phyloP scores from a whole-genome alignment of 2,797 vertebrate species.

The Esox lucius region DNA sequence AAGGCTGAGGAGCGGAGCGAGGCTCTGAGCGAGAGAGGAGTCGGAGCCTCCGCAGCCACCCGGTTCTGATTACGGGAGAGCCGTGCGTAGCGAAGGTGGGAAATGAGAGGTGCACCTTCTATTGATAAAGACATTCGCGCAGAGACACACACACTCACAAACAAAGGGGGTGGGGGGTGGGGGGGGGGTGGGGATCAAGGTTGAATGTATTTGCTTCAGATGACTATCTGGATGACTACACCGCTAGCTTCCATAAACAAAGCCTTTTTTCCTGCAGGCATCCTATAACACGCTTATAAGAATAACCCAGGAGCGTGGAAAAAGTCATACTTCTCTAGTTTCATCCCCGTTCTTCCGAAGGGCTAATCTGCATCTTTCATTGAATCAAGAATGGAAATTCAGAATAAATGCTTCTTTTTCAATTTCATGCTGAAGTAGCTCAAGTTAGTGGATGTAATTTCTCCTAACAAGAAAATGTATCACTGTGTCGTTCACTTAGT shows the following conservation, averaged over 20 bases:
- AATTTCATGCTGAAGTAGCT: slow-evolving; percentile 99
- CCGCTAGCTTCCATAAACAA: slow-evolving; percentile 72
- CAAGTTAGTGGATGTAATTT: slow-evolving; percentile 98
- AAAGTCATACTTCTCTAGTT: slow-evolving; percentile 70
- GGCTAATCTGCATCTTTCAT: slow-evolving; percentile 92
- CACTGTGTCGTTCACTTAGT: slow-evolving; percentile 94
- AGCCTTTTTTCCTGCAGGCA: slow-evolving; percentile 48
- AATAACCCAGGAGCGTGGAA: slow-evolving; percentile 73
- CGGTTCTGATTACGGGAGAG: slow-evolving; percentile 81
- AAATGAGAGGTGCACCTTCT: slow-evolving; percentile 75
- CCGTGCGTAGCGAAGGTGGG: slow-evolving; percentile 77
- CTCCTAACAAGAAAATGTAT: slow-evolving; percentile 99
- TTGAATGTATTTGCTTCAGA: slow-evolving; percentile 48
- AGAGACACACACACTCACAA: slow-evolving; percentile 19
- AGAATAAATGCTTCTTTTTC: slow-evolving; percentile 98
- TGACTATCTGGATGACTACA: slow-evolving; percentile 65
- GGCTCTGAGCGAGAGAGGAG: not conserved
- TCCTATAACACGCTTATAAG: slow-evolving; percentile 75
- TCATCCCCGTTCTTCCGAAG: slow-evolving; percentile 61
- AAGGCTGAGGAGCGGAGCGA: not conserved
- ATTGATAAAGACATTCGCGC: slow-evolving; percentile 75
- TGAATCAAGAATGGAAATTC: slow-evolving; percentile 99
- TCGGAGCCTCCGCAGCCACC: slow-evolving; percentile 38
- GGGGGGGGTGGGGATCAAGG: slow-evolving; percentile 24
- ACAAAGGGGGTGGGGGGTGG: no score